Base-by-base conservation (phyloP, 2,113 vertebrate species). In the Melanerpes formicivorus region DNA sequence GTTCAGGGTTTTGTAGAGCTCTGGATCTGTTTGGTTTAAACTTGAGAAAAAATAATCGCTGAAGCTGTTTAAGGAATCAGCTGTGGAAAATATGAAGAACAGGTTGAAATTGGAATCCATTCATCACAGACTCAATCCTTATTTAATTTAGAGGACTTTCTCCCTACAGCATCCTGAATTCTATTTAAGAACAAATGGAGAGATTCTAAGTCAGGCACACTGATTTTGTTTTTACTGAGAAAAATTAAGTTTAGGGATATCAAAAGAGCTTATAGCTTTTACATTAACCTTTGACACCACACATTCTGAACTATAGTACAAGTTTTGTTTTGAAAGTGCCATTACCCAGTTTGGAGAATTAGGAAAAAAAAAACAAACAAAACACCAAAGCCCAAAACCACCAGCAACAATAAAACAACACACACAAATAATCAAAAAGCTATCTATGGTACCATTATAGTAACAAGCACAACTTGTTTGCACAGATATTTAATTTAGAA, bases 401-500 rank as follows among this genome's bases (percentile, higher is more conserved):
- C 25, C 14, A 26, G 2, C 42, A 16, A 16, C 42, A 44, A 44
- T 44, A 44, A 15, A 44, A 44, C 42, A 44, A 55, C 22, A 25
- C 14, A 15, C 54, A 55, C 17, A 32, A 67, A 46, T 42, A 5
- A 3, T 2, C 14, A 12, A 48, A 5, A 62, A 58, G 14, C 80
- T 58, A 83, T 34, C 4, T 21, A 2, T 9, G 22, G 23, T 30
- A 21, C 25, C 3, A 23, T 92, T 73, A 84, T 60, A 60, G 18
- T 40, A 59, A 26, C 65, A 84, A 87, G 26, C 37, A 55, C 15
- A 25, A 37, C 46, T 86, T 93, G 23, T 26, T 80, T 89, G 78
- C 65, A 79, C 50, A 89, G 78, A 48, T 32, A 90, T 81, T 94
- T 89, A 76, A 75, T 56, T 96, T 58, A 71, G 44, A 64, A 92